Base-by-base conservation (phyloP, 2,888 invertebrate species). In the Podabrus alpinus region DNA sequence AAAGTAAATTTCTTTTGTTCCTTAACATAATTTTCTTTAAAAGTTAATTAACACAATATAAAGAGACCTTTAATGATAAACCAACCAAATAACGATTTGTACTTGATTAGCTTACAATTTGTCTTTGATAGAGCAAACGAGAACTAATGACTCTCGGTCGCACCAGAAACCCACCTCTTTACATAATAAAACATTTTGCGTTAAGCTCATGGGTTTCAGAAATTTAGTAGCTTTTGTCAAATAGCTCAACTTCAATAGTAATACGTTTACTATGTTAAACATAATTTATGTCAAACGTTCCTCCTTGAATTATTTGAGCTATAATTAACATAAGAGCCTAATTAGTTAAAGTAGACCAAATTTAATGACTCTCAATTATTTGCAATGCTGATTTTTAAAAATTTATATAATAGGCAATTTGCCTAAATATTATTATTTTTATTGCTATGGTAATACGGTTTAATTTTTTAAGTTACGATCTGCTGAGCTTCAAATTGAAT, bases 51-150 rank as follows among this genome's bases (percentile, higher is more conserved):
- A 45, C 45, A 45, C 45, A 45, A 45, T n/a, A 45, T 45, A 45
- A 45, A 45, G 45, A 45, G 45, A 45, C n/a, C 45, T 45, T 45
- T 45, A 45, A 45, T 45, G 45, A 45, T 45, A 45, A 45, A 45
- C 45, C 45, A 70, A 59, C 59, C 60, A 21, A 29, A 62, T 19
- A 62, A 68, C 67, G 61, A 45, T 67, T 72, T 68, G 66, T 72
- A 62, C 62, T 72, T 68, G 72, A 72, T 72, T 72, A 72, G 68
- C 68, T 72, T 67, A 25, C 68, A 61, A 72, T 72, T 72, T 67
- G 72, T 72, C 68, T 72, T 17, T 68, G 68, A 72, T 68, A 68
- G 68, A 29, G 68, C 45, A 68, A 72, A 68, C 67, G 62, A 68
- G 68, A 45, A 62, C 72, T 72, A 72, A 72, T 72, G 72, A 72